Conservation (phyloP, 2,888 invertebrate species). For the Sabellastarte sp. region DNA sequence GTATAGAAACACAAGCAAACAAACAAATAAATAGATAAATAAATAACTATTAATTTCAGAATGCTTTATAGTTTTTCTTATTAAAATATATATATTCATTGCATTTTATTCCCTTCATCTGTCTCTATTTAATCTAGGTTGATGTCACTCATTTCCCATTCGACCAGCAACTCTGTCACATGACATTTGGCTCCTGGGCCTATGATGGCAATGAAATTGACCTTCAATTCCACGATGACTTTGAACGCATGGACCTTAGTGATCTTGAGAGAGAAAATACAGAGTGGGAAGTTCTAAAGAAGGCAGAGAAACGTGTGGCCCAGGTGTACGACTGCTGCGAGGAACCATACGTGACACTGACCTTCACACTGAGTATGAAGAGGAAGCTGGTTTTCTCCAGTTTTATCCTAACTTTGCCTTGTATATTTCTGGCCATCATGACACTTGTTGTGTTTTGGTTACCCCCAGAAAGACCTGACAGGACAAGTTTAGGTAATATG, state of each 20-base stretch:
- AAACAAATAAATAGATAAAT: too few relatives aligned
- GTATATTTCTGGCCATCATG: conserved; percentile 21
- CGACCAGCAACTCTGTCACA: conserved; percentile 18
- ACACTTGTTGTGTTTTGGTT: conserved; percentile 22
- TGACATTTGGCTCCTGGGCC: conserved; percentile 27
- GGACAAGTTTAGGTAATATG: conserved; percentile 19
- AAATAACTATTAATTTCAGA: too few relatives aligned
- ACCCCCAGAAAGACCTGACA: conserved; percentile 20
- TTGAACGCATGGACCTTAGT: conserved; percentile 21
- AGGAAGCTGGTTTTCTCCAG: conserved; percentile 20
- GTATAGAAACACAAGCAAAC: too few relatives aligned
- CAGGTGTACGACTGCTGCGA: conserved; percentile 20
- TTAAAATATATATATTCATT: neutral
- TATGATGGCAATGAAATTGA: conserved; percentile 26
- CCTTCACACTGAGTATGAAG: conserved; percentile 14
- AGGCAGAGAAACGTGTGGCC: conserved; percentile 11
- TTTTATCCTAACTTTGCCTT: conserved; percentile 19
- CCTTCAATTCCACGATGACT: conserved; percentile 18
- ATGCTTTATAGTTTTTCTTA: too few relatives aligned
- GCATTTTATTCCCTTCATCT: neutral
- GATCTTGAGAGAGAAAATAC: conserved; percentile 22
- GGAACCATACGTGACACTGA: conserved; percentile 20
- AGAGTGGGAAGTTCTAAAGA: conserved; percentile 22
- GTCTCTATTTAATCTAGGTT: conserved; percentile 10
- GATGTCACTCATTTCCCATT: conserved; percentile 23